These are phyloP conservation scores for Xiphorhynchus erythropygius DNA, from an alignment of 2,797 vertebrate genomes.

Conservation along the genomic window DNA sequence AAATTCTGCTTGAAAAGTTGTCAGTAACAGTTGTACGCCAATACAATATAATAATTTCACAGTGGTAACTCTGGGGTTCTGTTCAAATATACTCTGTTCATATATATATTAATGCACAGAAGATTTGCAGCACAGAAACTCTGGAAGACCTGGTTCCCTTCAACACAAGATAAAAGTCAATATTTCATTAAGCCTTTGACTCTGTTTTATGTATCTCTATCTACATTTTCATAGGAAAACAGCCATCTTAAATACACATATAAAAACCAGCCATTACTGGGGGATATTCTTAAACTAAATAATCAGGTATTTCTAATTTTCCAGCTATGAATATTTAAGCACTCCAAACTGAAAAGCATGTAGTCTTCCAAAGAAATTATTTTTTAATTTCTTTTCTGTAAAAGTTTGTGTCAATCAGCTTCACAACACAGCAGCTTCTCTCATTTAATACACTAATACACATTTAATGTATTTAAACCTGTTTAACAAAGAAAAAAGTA, in stretches of 20 bases:
- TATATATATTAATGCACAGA: not conserved
- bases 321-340: not conserved
- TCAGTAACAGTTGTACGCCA: not conserved
- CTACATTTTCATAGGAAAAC: not conserved
- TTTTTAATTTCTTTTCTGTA: not conserved
- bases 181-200: not conserved
- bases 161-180: not conserved
- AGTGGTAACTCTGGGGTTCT: not conserved
- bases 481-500: not conserved
- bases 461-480: not conserved
- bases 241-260: not conserved
- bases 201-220: not conserved
- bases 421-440: not conserved
- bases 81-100: not conserved
- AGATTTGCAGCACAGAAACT: not conserved
- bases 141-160: not conserved
- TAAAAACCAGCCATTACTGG: not conserved
- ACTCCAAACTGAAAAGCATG: not conserved
- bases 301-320: not conserved
- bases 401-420: not conserved
- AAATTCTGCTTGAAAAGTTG: not conserved
- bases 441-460: not conserved
- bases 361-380: not conserved
- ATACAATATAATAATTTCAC: not conserved
- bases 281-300: not conserved